Evolutionary conservation across 1,140 invertebrate species (phyloP).

Genomic region (Polypedilum pembai): DNA sequence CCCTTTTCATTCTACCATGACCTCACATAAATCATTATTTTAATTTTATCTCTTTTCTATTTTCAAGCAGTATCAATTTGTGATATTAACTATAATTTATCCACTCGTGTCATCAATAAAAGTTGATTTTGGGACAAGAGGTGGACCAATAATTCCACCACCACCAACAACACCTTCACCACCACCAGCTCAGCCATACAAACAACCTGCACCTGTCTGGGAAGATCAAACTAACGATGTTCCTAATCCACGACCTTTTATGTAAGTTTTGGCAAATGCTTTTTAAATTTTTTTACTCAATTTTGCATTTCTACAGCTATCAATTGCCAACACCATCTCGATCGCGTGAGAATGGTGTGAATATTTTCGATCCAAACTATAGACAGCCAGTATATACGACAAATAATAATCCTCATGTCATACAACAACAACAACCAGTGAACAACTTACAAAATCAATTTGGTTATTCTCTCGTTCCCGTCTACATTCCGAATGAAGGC

Average conservation of each 20-base stretch:
- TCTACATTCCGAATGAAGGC: constrained; percentile 38
- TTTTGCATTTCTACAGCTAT: constrained; percentile 34
- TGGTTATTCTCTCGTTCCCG: constrained; percentile 31
- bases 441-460: constrained; percentile 30
- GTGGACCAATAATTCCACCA: constrained; percentile 49
- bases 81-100: constrained; percentile 2
- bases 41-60: too few species aligned
- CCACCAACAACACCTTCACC: constrained; percentile 44
- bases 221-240: constrained; percentile 48
- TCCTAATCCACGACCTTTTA: constrained; percentile 52
- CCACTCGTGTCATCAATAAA: constrained; percentile 35
- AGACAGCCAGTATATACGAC: constrained; percentile 1
- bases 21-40: too few species aligned
- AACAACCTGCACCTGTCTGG: constrained; percentile 51
- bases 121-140: constrained; percentile 47
- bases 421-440: neutral
- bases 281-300: neutral
- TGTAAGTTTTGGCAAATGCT: constrained; percentile 40
- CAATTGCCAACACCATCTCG: constrained; percentile 41
- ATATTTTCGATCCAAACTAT: constrained; percentile 24
- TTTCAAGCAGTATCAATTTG: neutral
- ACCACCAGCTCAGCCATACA: constrained; percentile 45
- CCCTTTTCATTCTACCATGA: too few species aligned
- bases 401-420: neutral
- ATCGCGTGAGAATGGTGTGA: constrained; percentile 32